phyloP scores from a whole-genome alignment of 2,888 invertebrate genomes.

The Urechis unicinctus region DNA sequence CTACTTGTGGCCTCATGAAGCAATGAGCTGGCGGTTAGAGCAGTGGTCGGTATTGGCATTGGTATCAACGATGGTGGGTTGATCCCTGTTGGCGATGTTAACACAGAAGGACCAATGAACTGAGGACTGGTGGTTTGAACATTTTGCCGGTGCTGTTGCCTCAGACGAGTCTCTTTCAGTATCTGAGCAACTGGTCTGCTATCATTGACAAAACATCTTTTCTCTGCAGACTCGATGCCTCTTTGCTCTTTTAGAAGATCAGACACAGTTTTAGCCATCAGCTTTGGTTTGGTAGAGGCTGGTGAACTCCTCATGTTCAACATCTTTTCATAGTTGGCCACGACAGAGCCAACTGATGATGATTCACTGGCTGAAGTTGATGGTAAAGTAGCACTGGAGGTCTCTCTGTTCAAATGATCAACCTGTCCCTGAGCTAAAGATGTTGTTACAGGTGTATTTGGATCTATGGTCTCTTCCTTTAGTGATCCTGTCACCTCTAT shows the following conservation, averaged over 20 bases:
- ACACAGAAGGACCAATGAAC: not conserved
- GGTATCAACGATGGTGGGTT: no score
- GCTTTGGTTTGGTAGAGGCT: not conserved
- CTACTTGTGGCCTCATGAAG: no score
- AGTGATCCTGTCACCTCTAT: no score
- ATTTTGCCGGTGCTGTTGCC: no score
- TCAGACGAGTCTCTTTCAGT: not conserved
- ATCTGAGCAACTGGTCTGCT: not conserved
- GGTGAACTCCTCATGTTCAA: not conserved
- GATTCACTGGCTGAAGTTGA: no score
- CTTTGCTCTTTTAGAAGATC: not conserved
- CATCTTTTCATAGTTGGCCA: no score
- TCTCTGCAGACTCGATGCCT: not conserved
- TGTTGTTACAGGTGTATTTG: no score
- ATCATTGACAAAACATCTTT: not conserved
- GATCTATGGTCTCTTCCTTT: no score
- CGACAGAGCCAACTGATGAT: no score
- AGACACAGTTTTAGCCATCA: not conserved
- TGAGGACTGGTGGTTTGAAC: not conserved
- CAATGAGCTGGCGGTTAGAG: not conserved
- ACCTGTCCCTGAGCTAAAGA: no score
- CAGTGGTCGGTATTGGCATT: not conserved
- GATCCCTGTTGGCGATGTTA: not conserved
- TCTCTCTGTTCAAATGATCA: no score
- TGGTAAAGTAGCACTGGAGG: no score